Conservation (phyloP, 2,888 invertebrate genomes). For the Rhagium mordax region DNA sequence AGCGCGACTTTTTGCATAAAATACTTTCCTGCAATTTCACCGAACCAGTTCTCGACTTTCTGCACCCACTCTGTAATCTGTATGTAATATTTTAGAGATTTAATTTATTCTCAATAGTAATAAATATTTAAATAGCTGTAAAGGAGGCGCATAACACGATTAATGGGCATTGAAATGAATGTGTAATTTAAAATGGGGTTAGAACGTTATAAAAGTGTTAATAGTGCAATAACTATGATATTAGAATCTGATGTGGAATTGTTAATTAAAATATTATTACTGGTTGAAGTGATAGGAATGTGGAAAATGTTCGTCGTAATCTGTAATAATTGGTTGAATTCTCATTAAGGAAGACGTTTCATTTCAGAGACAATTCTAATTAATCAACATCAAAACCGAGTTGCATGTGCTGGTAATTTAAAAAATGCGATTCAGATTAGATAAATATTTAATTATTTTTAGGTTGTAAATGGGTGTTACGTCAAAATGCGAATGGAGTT, state of each 20-base stretch:
- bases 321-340: neutral
- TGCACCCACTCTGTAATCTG: no score
- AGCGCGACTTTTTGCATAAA: no score
- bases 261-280: conserved; percentile 3
- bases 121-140: neutral
- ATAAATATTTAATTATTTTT: neutral
- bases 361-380: neutral
- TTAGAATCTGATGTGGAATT: conserved; percentile 1
- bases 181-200: neutral
- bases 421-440: neutral
- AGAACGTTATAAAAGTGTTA: conserved; percentile 11
- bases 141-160: neutral
- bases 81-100: no score
- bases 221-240: conserved; percentile 4
- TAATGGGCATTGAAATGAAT: neutral
- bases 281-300: conserved; percentile 35
- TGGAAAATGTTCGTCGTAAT: conserved; percentile 38
- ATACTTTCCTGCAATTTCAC: no score
- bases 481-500: neutral
- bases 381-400: neutral
- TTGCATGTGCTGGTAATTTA: neutral
- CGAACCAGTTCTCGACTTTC: no score
- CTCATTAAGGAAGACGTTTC: neutral
- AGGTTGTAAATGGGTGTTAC: neutral
- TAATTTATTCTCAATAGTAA: neutral